Conservation (phyloP, 2,113 vertebrate genomes). For the Oplegnathus fasciatus region DNA sequence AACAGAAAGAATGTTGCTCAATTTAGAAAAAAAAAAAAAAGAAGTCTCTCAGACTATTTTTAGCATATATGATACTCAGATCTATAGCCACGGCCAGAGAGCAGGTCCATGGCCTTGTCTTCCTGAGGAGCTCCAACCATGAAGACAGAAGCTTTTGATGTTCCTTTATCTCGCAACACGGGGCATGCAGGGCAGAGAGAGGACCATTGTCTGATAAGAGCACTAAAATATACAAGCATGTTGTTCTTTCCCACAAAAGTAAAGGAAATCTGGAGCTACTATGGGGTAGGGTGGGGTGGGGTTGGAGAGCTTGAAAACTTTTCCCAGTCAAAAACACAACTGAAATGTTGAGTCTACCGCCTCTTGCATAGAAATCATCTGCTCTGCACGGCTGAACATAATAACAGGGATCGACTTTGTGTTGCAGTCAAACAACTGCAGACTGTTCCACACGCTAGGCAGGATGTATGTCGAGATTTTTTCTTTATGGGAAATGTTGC, state of each 20-base stretch:
- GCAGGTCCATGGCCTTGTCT: slow-evolving; percentile 43
- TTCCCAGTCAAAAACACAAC: slow-evolving; percentile 52
- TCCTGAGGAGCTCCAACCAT: slow-evolving; percentile 40
- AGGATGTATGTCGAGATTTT: slow-evolving; percentile 26
- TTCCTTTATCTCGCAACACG: slow-evolving; percentile 68
- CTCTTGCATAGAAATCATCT: slow-evolving; percentile 66
- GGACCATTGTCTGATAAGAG: slow-evolving; percentile 70
- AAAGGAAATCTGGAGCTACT: slow-evolving; percentile 71
- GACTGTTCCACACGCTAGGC: slow-evolving; percentile 21
- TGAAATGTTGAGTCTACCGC: slow-evolving; percentile 76
- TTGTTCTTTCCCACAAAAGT: slow-evolving; percentile 78
- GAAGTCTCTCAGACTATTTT: slow-evolving; percentile 33
- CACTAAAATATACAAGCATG: slow-evolving; percentile 68
- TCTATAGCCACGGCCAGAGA: slow-evolving; percentile 29
- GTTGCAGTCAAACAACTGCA: slow-evolving; percentile 44
- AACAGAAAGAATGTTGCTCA: slow-evolving; percentile 19
- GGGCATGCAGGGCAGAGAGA: slow-evolving; percentile 31
- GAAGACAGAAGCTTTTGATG: slow-evolving; percentile 65
- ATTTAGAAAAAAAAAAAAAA: slow-evolving; percentile 13
- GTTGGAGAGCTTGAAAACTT: slow-evolving; percentile 43
- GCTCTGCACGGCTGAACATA: slow-evolving; percentile 71
- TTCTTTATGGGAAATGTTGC: slow-evolving; percentile 43
- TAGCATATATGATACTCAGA: slow-evolving; percentile 15
- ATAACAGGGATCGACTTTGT: slow-evolving; percentile 74
- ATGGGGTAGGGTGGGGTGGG: slow-evolving; percentile 32